These are phyloP conservation scores for Arbacia lixula DNA, from an alignment of 53 echinoderm and acorn worm species.

Conservation along the genomic window DNA sequence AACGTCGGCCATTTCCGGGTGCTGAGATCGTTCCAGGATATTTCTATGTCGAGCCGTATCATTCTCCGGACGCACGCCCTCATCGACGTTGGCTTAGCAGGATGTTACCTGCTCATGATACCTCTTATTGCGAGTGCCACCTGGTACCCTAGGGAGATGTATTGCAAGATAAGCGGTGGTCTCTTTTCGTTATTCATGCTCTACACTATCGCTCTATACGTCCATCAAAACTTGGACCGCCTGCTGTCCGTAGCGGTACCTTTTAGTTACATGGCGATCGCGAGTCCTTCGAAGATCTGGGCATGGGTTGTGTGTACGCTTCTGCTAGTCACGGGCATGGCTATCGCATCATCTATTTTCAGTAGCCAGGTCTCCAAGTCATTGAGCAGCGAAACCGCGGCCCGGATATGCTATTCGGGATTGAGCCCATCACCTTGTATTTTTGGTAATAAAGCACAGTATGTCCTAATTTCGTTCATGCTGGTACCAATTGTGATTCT, in stretches of 20 bases:
- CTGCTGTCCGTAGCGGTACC: neutral
- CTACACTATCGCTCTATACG: neutral
- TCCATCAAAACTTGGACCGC: constrained; percentile 2
- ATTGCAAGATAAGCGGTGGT: constrained; percentile 9
- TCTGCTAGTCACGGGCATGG: too few species aligned
- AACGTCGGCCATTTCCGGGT: neutral
- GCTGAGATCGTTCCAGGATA: neutral
- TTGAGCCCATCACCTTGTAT: too few species aligned
- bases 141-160: neutral
- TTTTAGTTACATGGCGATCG: neutral
- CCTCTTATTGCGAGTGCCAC: neutral
- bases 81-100: neutral
- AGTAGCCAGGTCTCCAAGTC: neutral
- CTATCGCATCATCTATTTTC: too few species aligned
- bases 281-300: neutral
- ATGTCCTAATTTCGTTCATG: neutral
- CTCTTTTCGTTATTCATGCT: neutral
- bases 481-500: neutral
- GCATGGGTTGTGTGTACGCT: neutral
- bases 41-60: neutral
- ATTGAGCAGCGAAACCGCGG: neutral
- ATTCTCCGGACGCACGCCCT: neutral
- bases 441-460: neutral
- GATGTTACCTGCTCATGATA: neutral
- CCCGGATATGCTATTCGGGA: neutral